Evolutionary conservation across 2,888 invertebrate species (phyloP).

Genomic region (Plebejus argus): DNA sequence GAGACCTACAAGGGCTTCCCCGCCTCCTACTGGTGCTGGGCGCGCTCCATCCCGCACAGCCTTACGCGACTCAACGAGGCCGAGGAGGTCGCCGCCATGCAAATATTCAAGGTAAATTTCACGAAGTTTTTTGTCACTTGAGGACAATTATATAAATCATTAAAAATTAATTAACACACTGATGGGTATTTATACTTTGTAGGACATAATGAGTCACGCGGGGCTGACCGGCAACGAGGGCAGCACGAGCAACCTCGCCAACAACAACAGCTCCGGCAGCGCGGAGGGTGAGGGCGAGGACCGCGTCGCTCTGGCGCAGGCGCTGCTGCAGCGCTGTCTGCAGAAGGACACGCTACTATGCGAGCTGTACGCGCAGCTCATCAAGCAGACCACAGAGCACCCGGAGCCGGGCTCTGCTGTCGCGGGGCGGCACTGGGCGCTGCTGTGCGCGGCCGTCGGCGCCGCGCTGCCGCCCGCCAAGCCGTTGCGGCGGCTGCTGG

Average conservation of each 20-base stretch:
- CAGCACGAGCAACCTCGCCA: slow-evolving; percentile 67
- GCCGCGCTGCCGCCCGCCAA: slow-evolving; percentile 93
- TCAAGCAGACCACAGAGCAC: slow-evolving; percentile 95
- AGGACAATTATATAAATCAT: too few species aligned
- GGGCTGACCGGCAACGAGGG: slow-evolving; percentile 83
- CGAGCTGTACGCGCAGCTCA: slow-evolving; percentile 94
- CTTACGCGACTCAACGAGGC: slow-evolving; percentile 91
- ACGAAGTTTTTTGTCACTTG: background rate
- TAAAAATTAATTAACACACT: too few species aligned
- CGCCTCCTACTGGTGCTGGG: slow-evolving; percentile 94
- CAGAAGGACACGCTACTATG: slow-evolving; percentile 92
- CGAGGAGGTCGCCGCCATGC: slow-evolving; percentile 92
- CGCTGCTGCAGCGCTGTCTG: slow-evolving; percentile 94
- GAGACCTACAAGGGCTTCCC: slow-evolving; percentile 94
- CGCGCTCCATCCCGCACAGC: slow-evolving; percentile 90
- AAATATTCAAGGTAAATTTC: slow-evolving; percentile 87
- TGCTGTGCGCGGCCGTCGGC: slow-evolving; percentile 82
- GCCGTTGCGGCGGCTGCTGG: slow-evolving; percentile 91
- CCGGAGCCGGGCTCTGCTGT: slow-evolving; percentile 94
- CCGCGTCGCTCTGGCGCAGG: slow-evolving; percentile 93
- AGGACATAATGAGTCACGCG: slow-evolving; percentile 91
- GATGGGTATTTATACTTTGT: too few species aligned
- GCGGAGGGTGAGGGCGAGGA: slow-evolving; percentile 88
- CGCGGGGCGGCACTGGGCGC: slow-evolving; percentile 95
- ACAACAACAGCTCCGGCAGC: slow-evolving; percentile 65